Percentiles rank a stretch among this genome's conserved stretches.
Conservation (phyloP, 1,140 invertebrate species). For the Batillaria attramentaria region DNA sequence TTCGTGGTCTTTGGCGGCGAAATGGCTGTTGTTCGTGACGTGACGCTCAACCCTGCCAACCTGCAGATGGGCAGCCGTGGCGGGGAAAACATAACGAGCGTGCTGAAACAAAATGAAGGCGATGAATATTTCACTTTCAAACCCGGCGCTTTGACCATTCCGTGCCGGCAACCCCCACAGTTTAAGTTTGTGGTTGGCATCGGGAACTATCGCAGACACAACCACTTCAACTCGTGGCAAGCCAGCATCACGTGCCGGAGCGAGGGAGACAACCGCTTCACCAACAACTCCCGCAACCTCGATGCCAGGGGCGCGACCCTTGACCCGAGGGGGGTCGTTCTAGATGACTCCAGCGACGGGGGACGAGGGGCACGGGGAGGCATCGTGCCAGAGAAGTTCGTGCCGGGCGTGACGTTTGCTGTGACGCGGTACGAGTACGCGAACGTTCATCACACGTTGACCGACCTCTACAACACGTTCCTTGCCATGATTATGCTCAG, state of each 20-base stretch:
- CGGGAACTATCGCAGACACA: conserved; percentile 14
- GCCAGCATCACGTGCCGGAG: background rate
- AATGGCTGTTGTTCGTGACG: conserved; percentile 42
- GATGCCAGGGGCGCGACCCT: no score
- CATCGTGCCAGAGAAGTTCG: background rate
- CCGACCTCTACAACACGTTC: conserved; percentile 62
- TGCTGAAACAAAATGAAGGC: conserved; percentile 55
- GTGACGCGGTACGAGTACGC: conserved; percentile 60
- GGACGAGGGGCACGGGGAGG: no score
- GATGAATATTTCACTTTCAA: conserved; percentile 48
- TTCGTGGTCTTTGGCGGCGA: conserved; percentile 41
- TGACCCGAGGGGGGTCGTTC: no score
- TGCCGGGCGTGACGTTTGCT: conserved; percentile 39
- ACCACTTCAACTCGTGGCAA: conserved; percentile 33
- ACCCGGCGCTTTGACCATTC: conserved; percentile 49
- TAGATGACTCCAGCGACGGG: no score
- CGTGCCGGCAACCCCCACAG: conserved; percentile 25
- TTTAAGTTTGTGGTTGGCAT: conserved; percentile 2
- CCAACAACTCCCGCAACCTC: background rate
- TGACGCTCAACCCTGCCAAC: conserved; percentile 36
- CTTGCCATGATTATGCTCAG: conserved; percentile 54
- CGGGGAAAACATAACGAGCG: conserved; percentile 52
- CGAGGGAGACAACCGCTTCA: background rate
- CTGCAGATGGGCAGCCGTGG: conserved; percentile 40
- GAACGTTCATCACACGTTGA: conserved; percentile 63